phyloP scores from a whole-genome alignment of 2,113 vertebrate species.

The Leuciscus idus region DNA sequence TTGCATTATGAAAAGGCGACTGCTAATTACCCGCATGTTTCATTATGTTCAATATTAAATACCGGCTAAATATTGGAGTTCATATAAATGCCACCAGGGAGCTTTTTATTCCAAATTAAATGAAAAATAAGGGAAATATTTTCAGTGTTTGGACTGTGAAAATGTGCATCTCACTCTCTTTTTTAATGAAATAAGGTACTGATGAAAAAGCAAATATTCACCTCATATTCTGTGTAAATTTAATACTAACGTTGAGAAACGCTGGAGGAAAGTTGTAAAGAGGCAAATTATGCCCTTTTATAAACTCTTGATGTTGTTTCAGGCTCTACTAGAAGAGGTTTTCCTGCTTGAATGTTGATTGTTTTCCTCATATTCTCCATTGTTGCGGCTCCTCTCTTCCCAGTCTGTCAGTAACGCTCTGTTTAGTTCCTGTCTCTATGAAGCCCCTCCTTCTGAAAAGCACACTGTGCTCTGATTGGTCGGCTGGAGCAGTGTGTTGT shows the following conservation, averaged over 20 bases:
- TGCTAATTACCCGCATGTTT: neutral
- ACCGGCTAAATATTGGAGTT: neutral
- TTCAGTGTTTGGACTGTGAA: neutral
- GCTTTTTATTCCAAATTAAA: neutral
- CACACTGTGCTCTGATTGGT: no score
- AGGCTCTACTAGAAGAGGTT: no score
- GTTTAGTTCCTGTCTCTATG: no score
- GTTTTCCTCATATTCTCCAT: no score
- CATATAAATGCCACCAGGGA: neutral
- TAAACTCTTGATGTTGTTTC: no score
- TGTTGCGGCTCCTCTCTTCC: no score
- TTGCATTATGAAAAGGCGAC: neutral
- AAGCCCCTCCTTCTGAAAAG: no score
- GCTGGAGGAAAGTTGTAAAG: neutral
- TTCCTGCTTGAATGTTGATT: no score
- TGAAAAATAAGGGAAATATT: neutral
- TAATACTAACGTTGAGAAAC: neutral
- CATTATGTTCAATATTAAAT: neutral
- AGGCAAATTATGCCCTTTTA: no score
- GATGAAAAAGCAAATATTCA: slow-evolving; percentile 5
- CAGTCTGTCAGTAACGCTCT: no score
- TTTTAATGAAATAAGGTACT: neutral
- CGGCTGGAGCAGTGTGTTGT: no score
- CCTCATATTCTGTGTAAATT: neutral
- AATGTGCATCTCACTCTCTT: neutral